Evolutionary conservation across 2,113 vertebrate genomes (phyloP).

Genomic region (Conger conger): DNA sequence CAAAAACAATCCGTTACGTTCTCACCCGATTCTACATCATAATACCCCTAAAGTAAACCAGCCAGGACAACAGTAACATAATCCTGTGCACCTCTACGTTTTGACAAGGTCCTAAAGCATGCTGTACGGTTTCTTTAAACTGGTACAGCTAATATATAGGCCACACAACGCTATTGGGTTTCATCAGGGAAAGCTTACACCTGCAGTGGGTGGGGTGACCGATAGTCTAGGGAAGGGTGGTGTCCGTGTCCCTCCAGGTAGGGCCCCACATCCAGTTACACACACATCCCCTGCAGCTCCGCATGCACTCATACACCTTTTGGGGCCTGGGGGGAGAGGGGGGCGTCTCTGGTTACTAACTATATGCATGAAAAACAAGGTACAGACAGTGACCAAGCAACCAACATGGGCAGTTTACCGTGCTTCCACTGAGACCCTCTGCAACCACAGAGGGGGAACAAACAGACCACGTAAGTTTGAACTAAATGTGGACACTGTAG

Average conservation of each 20-base stretch:
- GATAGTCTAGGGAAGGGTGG: slow-evolving; percentile 23
- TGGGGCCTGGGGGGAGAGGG: not conserved
- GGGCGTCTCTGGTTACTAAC: not conserved
- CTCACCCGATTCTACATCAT: not conserved
- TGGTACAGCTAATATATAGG: not conserved
- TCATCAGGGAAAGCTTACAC: slow-evolving; percentile 14
- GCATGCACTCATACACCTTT: slow-evolving; percentile 15
- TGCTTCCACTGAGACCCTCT: not conserved
- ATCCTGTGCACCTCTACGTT: not conserved
- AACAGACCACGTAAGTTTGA: not conserved
- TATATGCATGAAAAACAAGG: not conserved
- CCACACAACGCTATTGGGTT: slow-evolving; percentile 12
- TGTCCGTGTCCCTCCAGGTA: not conserved
- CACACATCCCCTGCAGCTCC: not conserved
- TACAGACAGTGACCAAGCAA: not conserved
- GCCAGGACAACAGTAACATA: not conserved
- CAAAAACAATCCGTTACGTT: not conserved
- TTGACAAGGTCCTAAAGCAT: not conserved
- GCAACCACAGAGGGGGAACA: not conserved
- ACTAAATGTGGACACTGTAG: slow-evolving; percentile 65
- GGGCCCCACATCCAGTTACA: not conserved
- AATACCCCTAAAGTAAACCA: not conserved
- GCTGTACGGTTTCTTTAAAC: not conserved
- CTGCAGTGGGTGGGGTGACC: slow-evolving; percentile 15
- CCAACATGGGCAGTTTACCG: not conserved